A percentile compares a stretch with the other conserved stretches of the same genome.
Evolutionary conservation across 1,140 invertebrate species (phyloP).

Genomic region (Drosophila sproati): DNA sequence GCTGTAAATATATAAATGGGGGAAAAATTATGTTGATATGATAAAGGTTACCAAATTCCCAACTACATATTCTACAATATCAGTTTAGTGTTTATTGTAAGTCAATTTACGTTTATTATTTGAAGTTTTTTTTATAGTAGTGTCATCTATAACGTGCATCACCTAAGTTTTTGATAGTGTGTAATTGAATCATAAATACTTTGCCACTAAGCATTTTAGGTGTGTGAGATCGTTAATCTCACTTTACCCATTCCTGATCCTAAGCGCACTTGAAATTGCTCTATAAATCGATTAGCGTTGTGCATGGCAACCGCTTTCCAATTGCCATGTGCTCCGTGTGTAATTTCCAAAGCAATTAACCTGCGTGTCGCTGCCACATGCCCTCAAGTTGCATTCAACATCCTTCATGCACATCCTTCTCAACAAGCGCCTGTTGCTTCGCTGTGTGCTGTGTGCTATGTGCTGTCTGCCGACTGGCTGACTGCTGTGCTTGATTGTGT

Average conservation of each 20-base stretch:
- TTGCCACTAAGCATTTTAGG: conserved; percentile 11
- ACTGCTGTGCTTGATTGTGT: conserved; percentile 3
- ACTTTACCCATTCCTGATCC: neutral
- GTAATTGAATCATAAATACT: conserved; percentile 19
- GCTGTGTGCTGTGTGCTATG: neutral
- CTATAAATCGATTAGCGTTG: conserved; percentile 49
- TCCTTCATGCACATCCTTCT: conserved; percentile 36
- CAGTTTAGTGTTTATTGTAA: too few relatives aligned
- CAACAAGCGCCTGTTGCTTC: conserved; percentile 53
- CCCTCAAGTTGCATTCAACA: conserved; percentile 53
- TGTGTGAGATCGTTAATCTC: conserved; percentile 3
- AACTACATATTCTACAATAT: too few relatives aligned
- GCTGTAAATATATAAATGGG: too few relatives aligned
- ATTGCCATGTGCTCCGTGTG: conserved; percentile 63
- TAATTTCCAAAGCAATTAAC: conserved; percentile 81
- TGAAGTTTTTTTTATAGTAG: neutral
- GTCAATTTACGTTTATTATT: too few relatives aligned
- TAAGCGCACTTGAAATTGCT: conserved; percentile 43
- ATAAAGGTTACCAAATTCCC: too few relatives aligned
- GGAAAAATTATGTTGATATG: too few relatives aligned
- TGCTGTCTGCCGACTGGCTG: neutral
- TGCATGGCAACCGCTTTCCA: conserved; percentile 26
- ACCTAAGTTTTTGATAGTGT: neutral
- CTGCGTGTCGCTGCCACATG: conserved; percentile 41
- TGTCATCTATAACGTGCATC: neutral